Conservation (phyloP, 37 sponge, comb jelly and placozoan species). For the Ianthella basta region DNA sequence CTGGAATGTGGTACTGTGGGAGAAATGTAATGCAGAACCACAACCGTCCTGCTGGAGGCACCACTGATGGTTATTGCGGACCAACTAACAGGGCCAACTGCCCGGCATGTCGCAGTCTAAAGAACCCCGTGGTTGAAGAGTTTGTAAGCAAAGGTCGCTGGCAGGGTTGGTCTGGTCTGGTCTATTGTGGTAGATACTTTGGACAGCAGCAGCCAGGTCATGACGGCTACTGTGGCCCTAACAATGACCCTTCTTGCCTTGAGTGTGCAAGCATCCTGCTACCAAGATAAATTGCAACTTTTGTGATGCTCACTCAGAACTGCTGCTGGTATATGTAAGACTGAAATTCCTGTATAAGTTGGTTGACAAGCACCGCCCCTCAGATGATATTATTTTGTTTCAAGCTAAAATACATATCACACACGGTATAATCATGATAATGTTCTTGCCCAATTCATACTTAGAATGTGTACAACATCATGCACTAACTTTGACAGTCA, state of each 20-base stretch:
- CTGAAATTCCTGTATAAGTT: too few relatives aligned
- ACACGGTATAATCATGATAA: too few relatives aligned
- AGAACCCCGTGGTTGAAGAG: not conserved
- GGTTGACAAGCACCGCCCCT: too few relatives aligned
- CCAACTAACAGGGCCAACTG: slow-evolving; percentile 22
- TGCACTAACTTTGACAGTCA: too few relatives aligned
- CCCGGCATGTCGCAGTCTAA: slow-evolving; percentile 30
- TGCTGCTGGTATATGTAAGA: not conserved
- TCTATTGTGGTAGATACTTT: slow-evolving; percentile 17
- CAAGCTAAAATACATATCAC: too few relatives aligned
- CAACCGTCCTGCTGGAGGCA: not conserved
- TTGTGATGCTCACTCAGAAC: not conserved
- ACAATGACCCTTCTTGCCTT: slow-evolving; percentile 5
- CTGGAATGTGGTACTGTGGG: slow-evolving; percentile 27
- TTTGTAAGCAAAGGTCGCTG: not conserved
- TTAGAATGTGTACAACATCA: too few relatives aligned
- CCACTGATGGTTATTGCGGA: slow-evolving; percentile 36
- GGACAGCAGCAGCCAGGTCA: not conserved
- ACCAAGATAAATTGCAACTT: not conserved
- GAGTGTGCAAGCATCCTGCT: not conserved
- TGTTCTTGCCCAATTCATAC: too few relatives aligned
- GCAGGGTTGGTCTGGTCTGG: slow-evolving; percentile 28
- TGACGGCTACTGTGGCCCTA: slow-evolving; percentile 42
- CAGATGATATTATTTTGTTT: too few relatives aligned
- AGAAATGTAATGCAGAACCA: slow-evolving; percentile 19